Conservation (phyloP, 2,888 invertebrate species). For the Drosophila vallismaia region DNA sequence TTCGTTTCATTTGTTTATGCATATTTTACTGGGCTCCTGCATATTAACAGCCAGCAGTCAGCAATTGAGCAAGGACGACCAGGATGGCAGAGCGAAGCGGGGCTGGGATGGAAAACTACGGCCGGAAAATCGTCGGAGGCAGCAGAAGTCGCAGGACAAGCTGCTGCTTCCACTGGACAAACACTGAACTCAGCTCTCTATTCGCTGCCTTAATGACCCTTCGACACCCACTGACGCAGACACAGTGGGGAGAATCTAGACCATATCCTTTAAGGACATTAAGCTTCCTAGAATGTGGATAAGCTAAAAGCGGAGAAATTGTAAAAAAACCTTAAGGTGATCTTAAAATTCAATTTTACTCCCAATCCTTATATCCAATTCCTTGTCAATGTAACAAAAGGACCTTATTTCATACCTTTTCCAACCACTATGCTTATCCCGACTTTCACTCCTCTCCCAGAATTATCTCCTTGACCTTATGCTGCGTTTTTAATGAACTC, state of each 20-base stretch:
- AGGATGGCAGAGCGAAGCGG: neutral
- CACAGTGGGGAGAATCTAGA: conserved; percentile 19
- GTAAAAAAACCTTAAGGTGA: no score
- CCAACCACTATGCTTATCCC: conserved; percentile 8
- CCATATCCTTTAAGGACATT: neutral
- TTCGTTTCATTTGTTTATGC: conserved; percentile 70
- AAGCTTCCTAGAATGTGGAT: neutral
- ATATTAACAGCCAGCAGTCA: conserved; percentile 51
- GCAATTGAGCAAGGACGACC: conserved; percentile 6
- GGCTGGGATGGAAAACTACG: neutral
- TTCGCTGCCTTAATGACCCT: conserved; percentile 64
- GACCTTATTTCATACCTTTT: neutral
- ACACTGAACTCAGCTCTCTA: conserved; percentile 45
- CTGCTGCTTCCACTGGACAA: conserved; percentile 33
- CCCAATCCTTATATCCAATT: neutral
- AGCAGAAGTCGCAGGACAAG: conserved; percentile 39
- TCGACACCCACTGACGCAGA: conserved; percentile 33
- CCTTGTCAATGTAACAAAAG: neutral
- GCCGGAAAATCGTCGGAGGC: conserved; percentile 10
- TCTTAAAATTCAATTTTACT: no score
- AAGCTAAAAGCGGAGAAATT: neutral
- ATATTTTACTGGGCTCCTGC: conserved; percentile 58
- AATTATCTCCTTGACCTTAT: conserved; percentile 57
- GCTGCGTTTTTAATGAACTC: conserved; percentile 58
- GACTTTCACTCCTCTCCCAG: neutral